A percentile compares a stretch with the other conserved stretches of the same genome.
Conservation (phyloP, 2,888 invertebrate genomes). For the Diaperis boleti region DNA sequence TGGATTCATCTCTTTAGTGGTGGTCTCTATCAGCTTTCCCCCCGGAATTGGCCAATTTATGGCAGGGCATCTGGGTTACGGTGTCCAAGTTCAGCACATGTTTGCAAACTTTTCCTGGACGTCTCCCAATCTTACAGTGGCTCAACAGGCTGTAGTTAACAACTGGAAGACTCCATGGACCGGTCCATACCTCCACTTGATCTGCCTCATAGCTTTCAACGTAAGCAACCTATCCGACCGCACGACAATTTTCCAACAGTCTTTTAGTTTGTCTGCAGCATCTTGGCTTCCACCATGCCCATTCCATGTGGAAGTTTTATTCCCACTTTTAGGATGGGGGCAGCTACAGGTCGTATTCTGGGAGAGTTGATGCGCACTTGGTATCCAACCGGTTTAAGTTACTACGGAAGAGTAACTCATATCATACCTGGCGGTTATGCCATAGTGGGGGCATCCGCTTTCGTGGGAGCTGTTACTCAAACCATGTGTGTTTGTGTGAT, state of each 20-base stretch:
- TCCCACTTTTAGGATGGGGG: constrained; percentile 96
- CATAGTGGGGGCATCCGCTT: constrained; percentile 93
- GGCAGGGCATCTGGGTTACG: constrained; percentile 65
- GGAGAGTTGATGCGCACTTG: constrained; percentile 95
- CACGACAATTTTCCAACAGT: too few species aligned
- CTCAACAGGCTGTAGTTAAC: constrained; percentile 84
- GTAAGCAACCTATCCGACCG: constrained; percentile 76
- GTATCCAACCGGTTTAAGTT: constrained; percentile 85
- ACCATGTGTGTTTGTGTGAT: constrained; percentile 96
- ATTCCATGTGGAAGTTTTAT: constrained; percentile 98
- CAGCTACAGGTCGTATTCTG: constrained; percentile 90
- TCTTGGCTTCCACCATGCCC: constrained; percentile 94
- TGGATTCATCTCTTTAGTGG: constrained; percentile 84
- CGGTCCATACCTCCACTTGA: constrained; percentile 86
- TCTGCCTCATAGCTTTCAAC: constrained; percentile 86
- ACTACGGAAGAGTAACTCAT: constrained; percentile 83
- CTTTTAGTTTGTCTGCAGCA: constrained; percentile 85
- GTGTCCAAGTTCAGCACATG: constrained; percentile 75
- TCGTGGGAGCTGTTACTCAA: constrained; percentile 95
- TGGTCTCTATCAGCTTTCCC: constrained; percentile 88
- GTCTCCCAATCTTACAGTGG: constrained; percentile 80
- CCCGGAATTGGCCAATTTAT: constrained; percentile 79
- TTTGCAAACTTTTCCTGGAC: constrained; percentile 98
- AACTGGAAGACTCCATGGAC: constrained; percentile 90
- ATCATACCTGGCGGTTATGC: constrained; percentile 96